Conservation (phyloP, 1,140 invertebrate species). For the Polyergus mexicanus region DNA sequence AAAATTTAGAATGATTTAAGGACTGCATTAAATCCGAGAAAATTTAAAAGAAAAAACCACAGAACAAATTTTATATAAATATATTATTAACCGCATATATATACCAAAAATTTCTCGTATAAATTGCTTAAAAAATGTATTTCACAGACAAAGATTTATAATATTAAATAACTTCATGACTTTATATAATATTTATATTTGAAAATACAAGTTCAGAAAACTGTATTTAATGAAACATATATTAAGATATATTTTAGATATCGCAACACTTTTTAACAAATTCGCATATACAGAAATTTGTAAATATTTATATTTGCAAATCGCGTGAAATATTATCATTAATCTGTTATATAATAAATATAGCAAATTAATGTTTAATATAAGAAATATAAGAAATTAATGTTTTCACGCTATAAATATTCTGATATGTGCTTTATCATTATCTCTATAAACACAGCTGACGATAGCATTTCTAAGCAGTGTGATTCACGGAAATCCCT, state of each 20-base stretch:
- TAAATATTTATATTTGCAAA: not conserved
- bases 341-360: no score
- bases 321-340: no score
- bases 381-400: not conserved
- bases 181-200: not conserved
- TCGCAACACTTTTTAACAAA: not conserved
- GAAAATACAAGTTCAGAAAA: not conserved
- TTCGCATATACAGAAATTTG: not conserved
- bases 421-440: not conserved
- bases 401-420: not conserved
- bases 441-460: slow-evolving; percentile 10
- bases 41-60: not conserved
- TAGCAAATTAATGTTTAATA: no score
- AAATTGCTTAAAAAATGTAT: not conserved
- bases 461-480: not conserved
- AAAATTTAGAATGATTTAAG: not conserved
- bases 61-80: not conserved
- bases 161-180: not conserved
- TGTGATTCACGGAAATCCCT: not conserved
- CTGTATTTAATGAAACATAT: not conserved
- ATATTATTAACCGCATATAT: not conserved
- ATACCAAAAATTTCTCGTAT: not conserved
- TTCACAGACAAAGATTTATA: not conserved
- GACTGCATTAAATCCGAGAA: not conserved
- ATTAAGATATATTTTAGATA: not conserved